A percentile compares a stretch with the other conserved stretches of the same genome.
Conservation (phyloP, 1,140 invertebrate genomes). For the Drosophila lowei region DNA sequence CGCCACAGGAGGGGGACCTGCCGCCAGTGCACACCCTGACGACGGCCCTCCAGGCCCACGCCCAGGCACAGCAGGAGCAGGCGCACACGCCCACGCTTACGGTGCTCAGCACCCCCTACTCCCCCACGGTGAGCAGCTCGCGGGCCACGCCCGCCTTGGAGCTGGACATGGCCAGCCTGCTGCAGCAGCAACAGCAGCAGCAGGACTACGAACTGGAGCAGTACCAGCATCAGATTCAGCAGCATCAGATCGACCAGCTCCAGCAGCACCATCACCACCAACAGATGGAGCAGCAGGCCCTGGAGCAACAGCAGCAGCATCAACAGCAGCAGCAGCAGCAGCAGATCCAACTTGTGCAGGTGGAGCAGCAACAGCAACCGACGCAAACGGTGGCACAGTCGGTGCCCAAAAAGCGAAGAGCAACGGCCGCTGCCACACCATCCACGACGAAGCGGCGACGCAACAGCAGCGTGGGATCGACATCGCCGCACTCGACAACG, state of each 20-base stretch:
- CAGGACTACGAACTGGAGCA: slow-evolving; percentile 46
- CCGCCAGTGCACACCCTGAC: slow-evolving; percentile 73
- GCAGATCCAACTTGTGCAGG: slow-evolving; percentile 26
- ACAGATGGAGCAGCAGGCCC: slow-evolving; percentile 24
- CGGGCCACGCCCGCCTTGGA: slow-evolving; percentile 61
- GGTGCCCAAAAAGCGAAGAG: slow-evolving; percentile 36
- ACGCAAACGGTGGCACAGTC: slow-evolving; percentile 1
- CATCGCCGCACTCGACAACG: slow-evolving; percentile 71
- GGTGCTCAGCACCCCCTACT: slow-evolving; percentile 65
- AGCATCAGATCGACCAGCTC: slow-evolving; percentile 19
- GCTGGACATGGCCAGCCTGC: slow-evolving; percentile 50
- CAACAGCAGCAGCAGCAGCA: slow-evolving; percentile 35
- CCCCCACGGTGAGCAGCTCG: slow-evolving; percentile 74
- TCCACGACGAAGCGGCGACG: slow-evolving; percentile 53
- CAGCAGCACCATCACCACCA: slow-evolving; percentile 30
- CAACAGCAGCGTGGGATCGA: slow-evolving; percentile 55
- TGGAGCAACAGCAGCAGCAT: slow-evolving; percentile 18
- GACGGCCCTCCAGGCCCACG: slow-evolving; percentile 57
- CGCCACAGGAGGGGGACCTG: slow-evolving; percentile 76
- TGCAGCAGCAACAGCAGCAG: slow-evolving; percentile 49
- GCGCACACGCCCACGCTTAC: slow-evolving; percentile 55
- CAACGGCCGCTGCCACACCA: slow-evolving; percentile 33
- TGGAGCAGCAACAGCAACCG: slow-evolving; percentile 22
- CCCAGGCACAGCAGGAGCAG: slow-evolving; percentile 50
- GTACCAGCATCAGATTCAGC: slow-evolving; percentile 45